Evolutionary conservation across 2,113 vertebrate species (phyloP).

Genomic region (Dolichotis patagonum): DNA sequence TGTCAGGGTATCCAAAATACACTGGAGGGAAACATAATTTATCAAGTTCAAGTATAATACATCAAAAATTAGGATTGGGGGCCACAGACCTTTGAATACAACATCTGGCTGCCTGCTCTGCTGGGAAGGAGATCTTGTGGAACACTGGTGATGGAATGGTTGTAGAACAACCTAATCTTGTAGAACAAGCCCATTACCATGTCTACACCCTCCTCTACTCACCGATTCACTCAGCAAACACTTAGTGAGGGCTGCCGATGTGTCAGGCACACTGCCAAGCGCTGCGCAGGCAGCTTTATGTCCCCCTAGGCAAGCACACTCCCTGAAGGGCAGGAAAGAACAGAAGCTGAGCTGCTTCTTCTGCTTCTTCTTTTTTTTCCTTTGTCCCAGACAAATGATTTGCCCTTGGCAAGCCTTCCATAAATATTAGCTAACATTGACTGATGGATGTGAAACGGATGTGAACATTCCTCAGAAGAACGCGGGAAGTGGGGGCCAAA

Average conservation of each 20-base stretch:
- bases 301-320: not conserved
- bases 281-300: not conserved
- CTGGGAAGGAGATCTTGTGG: not conserved
- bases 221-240: not conserved
- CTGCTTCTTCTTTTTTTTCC: not conserved
- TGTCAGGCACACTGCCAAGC: not conserved
- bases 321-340: not conserved
- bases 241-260: not conserved
- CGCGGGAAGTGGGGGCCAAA: not conserved
- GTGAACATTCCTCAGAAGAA: not conserved
- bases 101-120: not conserved
- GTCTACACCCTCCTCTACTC: not conserved
- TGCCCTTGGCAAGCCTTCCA: not conserved
- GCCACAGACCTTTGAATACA: not conserved
- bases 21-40: not conserved
- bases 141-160: not conserved
- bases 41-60: conserved; percentile 10
- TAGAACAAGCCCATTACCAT: not conserved
- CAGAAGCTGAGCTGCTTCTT: not conserved
- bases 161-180: not conserved
- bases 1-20: not conserved
- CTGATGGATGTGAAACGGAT: not conserved
- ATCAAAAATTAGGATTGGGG: not conserved
- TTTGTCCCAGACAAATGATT: no score
- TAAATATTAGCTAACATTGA: not conserved